Percentiles rank a stretch among this genome's conserved stretches.
phyloP scores from a whole-genome alignment of 2,888 invertebrate species.

The Apamea crenata region DNA sequence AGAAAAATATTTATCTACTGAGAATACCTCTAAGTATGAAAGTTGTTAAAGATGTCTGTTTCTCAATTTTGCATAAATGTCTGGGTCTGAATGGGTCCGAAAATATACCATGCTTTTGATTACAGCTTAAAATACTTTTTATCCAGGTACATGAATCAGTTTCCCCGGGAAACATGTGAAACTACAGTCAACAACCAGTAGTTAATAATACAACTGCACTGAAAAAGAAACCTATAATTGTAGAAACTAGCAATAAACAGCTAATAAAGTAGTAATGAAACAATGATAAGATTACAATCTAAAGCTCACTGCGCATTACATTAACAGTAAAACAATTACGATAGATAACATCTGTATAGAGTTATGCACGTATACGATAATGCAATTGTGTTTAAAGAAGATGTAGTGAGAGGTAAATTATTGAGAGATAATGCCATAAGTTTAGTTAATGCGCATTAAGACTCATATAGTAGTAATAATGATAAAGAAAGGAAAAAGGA shows the following conservation, averaged over 20 bases:
- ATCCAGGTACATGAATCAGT: neutral
- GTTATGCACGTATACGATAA: constrained; percentile 20
- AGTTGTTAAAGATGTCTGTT: neutral
- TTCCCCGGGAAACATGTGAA: neutral
- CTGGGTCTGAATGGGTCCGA: neutral
- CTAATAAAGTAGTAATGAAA: constrained; percentile 16
- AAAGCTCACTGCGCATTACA: constrained; percentile 9
- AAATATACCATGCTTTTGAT: neutral
- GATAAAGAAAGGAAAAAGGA: neutral
- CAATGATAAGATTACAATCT: constrained; percentile 46
- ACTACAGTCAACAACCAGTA: neutral
- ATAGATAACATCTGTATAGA: constrained; percentile 7
- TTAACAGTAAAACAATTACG: constrained; percentile 40
- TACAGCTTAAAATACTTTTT: neutral
- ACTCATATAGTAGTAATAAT: neutral
- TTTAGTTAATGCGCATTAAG: neutral
- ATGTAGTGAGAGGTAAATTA: neutral
- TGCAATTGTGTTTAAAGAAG: neutral
- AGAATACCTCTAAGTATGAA: too few relatives aligned
- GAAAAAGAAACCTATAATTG: neutral
- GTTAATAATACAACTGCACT: neutral
- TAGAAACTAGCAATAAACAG: constrained; percentile 16
- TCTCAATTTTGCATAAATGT: neutral
- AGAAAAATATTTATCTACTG: too few relatives aligned
- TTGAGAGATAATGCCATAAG: neutral